Evolutionary conservation across 2,113 vertebrate genomes (phyloP).

Genomic region (Platichthys stellatus): DNA sequence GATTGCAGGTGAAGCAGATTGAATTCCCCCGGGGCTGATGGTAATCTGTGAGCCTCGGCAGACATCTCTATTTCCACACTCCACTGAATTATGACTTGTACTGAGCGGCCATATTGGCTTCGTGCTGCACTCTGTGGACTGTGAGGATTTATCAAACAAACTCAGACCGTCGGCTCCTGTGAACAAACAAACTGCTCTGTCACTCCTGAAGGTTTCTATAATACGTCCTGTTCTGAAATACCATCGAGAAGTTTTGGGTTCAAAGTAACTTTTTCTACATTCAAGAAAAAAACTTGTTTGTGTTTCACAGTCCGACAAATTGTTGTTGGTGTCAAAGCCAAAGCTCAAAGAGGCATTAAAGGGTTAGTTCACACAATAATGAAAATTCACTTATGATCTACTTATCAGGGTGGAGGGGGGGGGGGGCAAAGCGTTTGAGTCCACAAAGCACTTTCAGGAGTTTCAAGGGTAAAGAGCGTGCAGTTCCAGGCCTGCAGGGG

Average conservation of each 20-base stretch:
- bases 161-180: conserved; percentile 1
- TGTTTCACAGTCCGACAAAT: no score
- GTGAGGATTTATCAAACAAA: conserved; percentile 51
- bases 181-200: conserved; percentile 1
- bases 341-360: no score
- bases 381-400: no score
- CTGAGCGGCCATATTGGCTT: conserved; percentile 18
- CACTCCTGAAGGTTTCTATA: neutral
- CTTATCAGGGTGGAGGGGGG: no score
- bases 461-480: no score
- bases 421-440: no score
- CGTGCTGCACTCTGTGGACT: conserved; percentile 15
- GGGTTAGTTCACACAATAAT: no score
- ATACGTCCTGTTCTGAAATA: neutral
- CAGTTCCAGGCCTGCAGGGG: no score
- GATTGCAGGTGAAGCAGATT: neutral
- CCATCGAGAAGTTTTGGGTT: neutral
- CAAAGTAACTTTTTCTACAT: no score
- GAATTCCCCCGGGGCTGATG: neutral
- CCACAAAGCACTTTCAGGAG: no score
- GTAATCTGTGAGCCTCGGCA: neutral
- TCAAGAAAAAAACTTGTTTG: no score
- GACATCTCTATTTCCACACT: conserved; percentile 2
- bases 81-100: conserved; percentile 6
- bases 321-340: no score